phyloP scores from a whole-genome alignment of 1,140 invertebrate genomes.

The Drosophila tsacasi region DNA sequence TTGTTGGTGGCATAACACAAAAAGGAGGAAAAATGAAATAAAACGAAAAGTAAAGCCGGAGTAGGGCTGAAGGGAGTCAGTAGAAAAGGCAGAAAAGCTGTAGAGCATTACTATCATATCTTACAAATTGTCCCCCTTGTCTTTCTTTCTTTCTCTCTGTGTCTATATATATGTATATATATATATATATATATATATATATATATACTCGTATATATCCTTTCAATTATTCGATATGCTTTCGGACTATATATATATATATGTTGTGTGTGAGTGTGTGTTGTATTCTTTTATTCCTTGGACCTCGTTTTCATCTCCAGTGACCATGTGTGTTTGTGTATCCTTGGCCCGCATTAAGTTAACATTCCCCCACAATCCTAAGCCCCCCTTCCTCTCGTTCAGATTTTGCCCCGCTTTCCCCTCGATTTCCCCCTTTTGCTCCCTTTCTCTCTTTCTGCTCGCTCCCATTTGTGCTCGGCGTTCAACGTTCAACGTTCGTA shows the following conservation, averaged over 20 bases:
- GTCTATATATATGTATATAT: slow-evolving; percentile 1
- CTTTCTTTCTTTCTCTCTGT: background rate
- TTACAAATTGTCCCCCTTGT: slow-evolving; percentile 71
- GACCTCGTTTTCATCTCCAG: slow-evolving; percentile 71
- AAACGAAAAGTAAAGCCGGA: background rate
- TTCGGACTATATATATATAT: background rate
- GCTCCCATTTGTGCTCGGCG: slow-evolving; percentile 29
- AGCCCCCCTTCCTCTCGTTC: background rate
- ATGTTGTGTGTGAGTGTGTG: slow-evolving; percentile 2
- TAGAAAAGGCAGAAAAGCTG: slow-evolving; percentile 23
- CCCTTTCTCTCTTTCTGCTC: background rate
- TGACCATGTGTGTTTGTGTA: slow-evolving; percentile 53
- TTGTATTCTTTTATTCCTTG: slow-evolving; percentile 47
- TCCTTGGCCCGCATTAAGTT: slow-evolving; percentile 58
- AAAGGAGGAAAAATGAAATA: slow-evolving; percentile 29
- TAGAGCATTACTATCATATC: slow-evolving; percentile 77
- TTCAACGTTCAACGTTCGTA: slow-evolving; percentile 70
- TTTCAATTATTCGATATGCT: slow-evolving; percentile 80
- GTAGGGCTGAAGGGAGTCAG: background rate
- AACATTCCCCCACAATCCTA: slow-evolving; percentile 11
- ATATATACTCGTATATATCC: slow-evolving; percentile 68
- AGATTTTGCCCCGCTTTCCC: background rate
- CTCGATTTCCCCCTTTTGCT: background rate
- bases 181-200: slow-evolving; percentile 7
- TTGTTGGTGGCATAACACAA: slow-evolving; percentile 51